phyloP scores from a whole-genome alignment of 2,113 vertebrate species.

The Monopterus albus region DNA sequence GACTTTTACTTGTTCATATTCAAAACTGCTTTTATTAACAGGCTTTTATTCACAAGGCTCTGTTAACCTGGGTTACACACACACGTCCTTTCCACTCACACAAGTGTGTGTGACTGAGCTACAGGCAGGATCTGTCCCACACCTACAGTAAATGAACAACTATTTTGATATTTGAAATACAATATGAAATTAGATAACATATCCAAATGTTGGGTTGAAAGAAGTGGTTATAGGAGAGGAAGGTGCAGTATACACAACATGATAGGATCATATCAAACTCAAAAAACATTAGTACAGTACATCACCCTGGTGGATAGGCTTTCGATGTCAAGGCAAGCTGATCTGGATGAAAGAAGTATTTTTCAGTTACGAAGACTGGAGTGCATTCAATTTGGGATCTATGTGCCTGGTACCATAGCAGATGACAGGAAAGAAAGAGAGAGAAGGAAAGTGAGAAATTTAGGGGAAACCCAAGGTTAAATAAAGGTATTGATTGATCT shows the following conservation, averaged over 20 bases:
- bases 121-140: too few species aligned
- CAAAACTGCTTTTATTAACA: too few species aligned
- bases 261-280: too few species aligned
- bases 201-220: background rate
- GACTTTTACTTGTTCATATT: too few species aligned
- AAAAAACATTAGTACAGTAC: too few species aligned
- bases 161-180: too few species aligned
- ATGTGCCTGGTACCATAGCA: background rate
- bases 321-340: conserved; percentile 6
- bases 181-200: background rate
- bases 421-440: background rate
- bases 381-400: conserved; percentile 2
- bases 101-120: too few species aligned
- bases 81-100: too few species aligned
- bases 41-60: too few species aligned
- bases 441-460: conserved; percentile 1
- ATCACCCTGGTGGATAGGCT: background rate
- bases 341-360: conserved; percentile 4
- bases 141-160: too few species aligned
- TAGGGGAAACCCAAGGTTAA: conserved; percentile 40
- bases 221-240: background rate
- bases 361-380: background rate
- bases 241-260: background rate
- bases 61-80: too few species aligned
- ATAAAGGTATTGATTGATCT: conserved; percentile 54